Percentiles rank a stretch among this genome's conserved stretches.
These are phyloP conservation scores for Caenorhabditis sp. DNA, from an alignment of 2,888 invertebrate genomes.

Conservation along the genomic window DNA sequence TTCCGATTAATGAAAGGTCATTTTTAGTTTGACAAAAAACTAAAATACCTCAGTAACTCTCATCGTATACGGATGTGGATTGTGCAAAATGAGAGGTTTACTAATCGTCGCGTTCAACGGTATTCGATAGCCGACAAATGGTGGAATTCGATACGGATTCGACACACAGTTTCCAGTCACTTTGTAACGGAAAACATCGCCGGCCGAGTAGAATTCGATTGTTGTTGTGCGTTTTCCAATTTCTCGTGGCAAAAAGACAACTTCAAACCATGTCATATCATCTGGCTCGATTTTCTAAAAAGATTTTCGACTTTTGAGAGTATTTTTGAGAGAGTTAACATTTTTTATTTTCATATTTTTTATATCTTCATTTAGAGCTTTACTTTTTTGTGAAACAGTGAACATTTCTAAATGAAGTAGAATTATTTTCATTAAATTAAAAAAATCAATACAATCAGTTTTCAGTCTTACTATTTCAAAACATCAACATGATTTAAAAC, in stretches of 20 bases:
- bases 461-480: too few relatives aligned
- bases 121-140: conserved; percentile 87
- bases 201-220: conserved; percentile 91
- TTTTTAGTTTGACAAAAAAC: neutral
- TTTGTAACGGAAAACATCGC: conserved; percentile 81
- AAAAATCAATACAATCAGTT: too few relatives aligned
- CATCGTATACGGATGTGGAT: conserved; percentile 86
- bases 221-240: conserved; percentile 87
- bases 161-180: conserved; percentile 79
- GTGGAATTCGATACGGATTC: conserved; percentile 89
- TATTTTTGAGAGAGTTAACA: conserved; percentile 10
- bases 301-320: conserved; percentile 21
- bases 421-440: too few relatives aligned
- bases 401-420: too few relatives aligned
- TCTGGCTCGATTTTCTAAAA: conserved; percentile 85
- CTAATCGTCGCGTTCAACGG: conserved; percentile 90
- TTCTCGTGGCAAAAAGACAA: conserved; percentile 91
- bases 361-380: too few relatives aligned
- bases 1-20: neutral
- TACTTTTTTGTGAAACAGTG: too few relatives aligned
- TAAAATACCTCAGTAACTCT: conserved; percentile 77
- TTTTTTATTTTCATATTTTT: too few relatives aligned
- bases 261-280: conserved; percentile 92
- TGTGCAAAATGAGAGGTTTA: conserved; percentile 80
- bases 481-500: too few relatives aligned